A percentile compares a stretch with the other conserved stretches of the same genome.
These are phyloP conservation scores for Diplodus puntazzo DNA, from an alignment of 2,797 vertebrate genomes.

Conservation along the genomic window DNA sequence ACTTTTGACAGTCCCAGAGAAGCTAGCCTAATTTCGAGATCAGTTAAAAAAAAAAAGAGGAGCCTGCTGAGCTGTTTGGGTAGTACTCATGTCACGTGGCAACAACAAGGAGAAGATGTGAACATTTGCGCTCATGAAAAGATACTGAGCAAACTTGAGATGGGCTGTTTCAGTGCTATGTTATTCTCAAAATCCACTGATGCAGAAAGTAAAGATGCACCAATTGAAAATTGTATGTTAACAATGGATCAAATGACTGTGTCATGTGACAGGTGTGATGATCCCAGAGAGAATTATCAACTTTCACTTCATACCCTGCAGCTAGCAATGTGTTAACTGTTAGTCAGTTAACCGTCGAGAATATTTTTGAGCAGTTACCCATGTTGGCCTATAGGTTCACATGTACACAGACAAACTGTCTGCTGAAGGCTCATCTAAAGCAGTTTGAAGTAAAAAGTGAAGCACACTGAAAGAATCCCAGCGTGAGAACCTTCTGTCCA, in stretches of 20 bases:
- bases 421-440: too few relatives aligned
- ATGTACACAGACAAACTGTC: too few relatives aligned
- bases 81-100: conserved; percentile 23
- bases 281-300: not conserved
- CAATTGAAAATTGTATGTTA: not conserved
- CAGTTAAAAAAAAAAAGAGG: conserved; percentile 10
- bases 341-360: too few relatives aligned
- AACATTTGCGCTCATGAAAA: conserved; percentile 40
- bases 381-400: too few relatives aligned
- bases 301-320: too few relatives aligned
- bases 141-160: conserved; percentile 21
- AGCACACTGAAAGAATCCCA: too few relatives aligned
- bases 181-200: not conserved
- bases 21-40: conserved; percentile 59
- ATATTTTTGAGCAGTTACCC: too few relatives aligned
- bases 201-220: not conserved
- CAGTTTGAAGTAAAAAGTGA: too few relatives aligned
- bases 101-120: conserved; percentile 42
- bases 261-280: not conserved
- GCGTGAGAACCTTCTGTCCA: too few relatives aligned
- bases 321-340: too few relatives aligned
- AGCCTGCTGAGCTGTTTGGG: conserved; percentile 58
- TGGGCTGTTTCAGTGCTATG: not conserved
- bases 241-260: conserved; percentile 1
- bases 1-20: conserved; percentile 67